These are phyloP conservation scores for Melanotaenia boesemani DNA, from an alignment of 2,797 vertebrate species.

Conservation along the genomic window DNA sequence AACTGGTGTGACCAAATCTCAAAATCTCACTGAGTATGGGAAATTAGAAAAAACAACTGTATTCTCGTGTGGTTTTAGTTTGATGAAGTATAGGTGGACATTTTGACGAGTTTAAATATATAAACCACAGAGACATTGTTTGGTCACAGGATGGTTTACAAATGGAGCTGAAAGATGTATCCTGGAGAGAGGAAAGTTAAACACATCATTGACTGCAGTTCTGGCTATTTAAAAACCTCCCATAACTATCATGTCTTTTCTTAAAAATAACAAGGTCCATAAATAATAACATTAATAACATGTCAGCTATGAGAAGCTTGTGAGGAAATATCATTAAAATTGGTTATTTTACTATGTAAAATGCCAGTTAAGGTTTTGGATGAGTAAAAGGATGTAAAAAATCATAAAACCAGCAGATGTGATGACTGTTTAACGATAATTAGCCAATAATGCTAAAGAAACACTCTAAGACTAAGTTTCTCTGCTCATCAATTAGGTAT, in stretches of 20 bases:
- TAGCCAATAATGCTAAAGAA: no score
- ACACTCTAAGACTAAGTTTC: no score
- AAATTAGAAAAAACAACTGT: constrained; percentile 11
- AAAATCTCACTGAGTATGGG: constrained; percentile 8
- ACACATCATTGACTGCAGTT: not conserved
- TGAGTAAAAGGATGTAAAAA: not conserved
- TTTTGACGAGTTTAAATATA: constrained; percentile 24
- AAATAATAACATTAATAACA: not conserved
- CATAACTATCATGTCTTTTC: not conserved
- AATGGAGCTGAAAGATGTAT: not conserved
- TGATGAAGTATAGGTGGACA: constrained; percentile 36
- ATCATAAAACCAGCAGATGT: no score
- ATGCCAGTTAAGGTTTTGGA: not conserved
- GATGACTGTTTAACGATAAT: no score
- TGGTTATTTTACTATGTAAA: not conserved
- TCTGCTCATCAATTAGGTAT: no score
- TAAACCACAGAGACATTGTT: constrained; percentile 15
- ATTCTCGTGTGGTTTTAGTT: constrained; percentile 26
- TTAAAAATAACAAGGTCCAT: no score
- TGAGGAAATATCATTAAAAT: not conserved
- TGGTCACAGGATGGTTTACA: constrained; percentile 1
- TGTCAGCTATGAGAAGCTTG: not conserved
- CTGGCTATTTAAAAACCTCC: not conserved
- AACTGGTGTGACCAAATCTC: constrained; percentile 8
- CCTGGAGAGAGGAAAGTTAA: not conserved